Conservation (phyloP, 1,140 invertebrate species). For the Drosophila sulfurigaster region DNA sequence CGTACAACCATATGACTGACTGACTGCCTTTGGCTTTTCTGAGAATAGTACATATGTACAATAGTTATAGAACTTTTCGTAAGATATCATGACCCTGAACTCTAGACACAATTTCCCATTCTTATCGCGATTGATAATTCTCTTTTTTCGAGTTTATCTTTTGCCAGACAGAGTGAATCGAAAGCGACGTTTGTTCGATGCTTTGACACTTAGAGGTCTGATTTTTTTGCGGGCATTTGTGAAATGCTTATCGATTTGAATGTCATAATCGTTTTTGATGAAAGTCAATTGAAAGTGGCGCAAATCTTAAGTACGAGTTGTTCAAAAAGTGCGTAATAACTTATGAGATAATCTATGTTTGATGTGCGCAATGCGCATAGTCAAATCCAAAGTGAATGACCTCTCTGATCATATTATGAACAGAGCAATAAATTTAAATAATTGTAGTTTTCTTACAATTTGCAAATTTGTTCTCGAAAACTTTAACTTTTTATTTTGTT, state of each 20-base stretch:
- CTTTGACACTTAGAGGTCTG: background rate
- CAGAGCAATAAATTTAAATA: no score
- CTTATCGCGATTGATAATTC: constrained; percentile 1
- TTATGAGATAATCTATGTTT: no score
- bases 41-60: background rate
- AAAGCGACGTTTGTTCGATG: background rate
- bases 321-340: no score
- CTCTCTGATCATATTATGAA: no score
- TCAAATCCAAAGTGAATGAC: no score
- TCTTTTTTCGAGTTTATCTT: background rate
- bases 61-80: background rate
- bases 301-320: no score
- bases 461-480: no score
- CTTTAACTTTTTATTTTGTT: no score
- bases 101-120: background rate
- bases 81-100: constrained; percentile 6
- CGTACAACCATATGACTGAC: background rate
- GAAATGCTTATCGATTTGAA: background rate
- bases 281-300: background rate
- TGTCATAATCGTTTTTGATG: no score
- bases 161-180: background rate
- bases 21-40: background rate
- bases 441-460: no score
- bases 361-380: no score
- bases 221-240: background rate